These are phyloP conservation scores for Diploscapter pachys DNA, from an alignment of 1,140 invertebrate species.

Conservation along the genomic window DNA sequence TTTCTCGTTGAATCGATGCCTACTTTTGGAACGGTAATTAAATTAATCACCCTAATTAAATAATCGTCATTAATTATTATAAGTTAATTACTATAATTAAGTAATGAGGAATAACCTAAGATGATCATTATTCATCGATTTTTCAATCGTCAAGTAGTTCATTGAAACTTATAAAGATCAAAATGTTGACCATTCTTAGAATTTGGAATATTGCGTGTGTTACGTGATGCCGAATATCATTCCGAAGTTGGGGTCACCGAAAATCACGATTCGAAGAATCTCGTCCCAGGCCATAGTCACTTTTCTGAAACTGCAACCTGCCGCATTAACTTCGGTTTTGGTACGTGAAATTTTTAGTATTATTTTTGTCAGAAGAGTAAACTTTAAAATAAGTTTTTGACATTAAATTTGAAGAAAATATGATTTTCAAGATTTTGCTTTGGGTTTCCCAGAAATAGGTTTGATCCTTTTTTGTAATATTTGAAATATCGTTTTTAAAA, in stretches of 20 bases:
- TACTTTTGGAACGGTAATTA: conserved; percentile 31
- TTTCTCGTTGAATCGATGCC: conserved; percentile 34
- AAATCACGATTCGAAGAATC: conserved; percentile 31
- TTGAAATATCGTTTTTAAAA: neutral
- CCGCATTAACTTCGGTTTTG: conserved; percentile 17
- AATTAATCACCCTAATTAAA: no score
- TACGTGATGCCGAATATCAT: conserved; percentile 32
- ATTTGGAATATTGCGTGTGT: conserved; percentile 36
- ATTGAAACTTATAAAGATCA: neutral
- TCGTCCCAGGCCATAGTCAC: conserved; percentile 19
- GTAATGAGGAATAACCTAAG: neutral
- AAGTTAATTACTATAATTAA: no score
- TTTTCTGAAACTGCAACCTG: conserved; percentile 20
- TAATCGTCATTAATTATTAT: no score
- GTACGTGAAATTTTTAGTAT: neutral
- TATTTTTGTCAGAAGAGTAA: conserved; percentile 2
- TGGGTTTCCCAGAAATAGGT: neutral
- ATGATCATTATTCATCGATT: neutral
- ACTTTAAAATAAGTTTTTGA: neutral
- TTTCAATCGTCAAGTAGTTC: neutral
- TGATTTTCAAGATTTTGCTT: conserved; percentile 2
- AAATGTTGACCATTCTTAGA: neutral
- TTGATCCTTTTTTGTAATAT: neutral
- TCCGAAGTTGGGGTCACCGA: conserved; percentile 23
- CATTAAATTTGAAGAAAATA: conserved; percentile 6